A percentile compares a stretch with the other conserved stretches of the same genome.
phyloP scores from a whole-genome alignment of 1,140 invertebrate species.

The Drosophila asahinai region DNA sequence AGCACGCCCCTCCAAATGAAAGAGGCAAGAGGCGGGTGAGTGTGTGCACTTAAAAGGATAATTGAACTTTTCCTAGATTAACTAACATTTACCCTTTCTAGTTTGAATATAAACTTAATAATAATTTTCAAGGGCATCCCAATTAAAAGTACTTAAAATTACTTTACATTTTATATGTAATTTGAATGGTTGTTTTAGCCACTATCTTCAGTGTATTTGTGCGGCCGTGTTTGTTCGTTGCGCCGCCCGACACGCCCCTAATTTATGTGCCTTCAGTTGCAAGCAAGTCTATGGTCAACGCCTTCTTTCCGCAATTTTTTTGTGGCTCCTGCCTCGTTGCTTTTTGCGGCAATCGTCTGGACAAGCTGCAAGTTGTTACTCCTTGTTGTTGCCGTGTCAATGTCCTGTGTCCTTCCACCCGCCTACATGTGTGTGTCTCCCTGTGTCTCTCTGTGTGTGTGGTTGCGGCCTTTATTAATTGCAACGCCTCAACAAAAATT shows the following conservation, averaged over 20 bases:
- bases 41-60: neutral
- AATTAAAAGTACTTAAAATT: neutral
- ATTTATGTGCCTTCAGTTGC: slow-evolving; percentile 80
- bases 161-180: neutral
- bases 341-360: slow-evolving; percentile 39
- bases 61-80: neutral
- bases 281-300: slow-evolving; percentile 67
- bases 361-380: slow-evolving; percentile 44
- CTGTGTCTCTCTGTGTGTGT: slow-evolving; percentile 9
- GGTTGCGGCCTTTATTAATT: slow-evolving; percentile 76
- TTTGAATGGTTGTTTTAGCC: neutral
- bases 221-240: slow-evolving; percentile 25
- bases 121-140: neutral
- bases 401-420: slow-evolving; percentile 59
- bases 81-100: neutral
- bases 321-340: slow-evolving; percentile 27
- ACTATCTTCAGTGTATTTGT: slow-evolving; percentile 14
- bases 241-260: slow-evolving; percentile 66
- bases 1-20: slow-evolving; percentile 26
- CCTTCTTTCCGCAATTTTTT: slow-evolving; percentile 61
- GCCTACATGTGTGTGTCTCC: neutral
- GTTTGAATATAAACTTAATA: too few species aligned
- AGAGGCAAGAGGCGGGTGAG: slow-evolving; percentile 4
- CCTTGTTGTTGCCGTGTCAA: slow-evolving; percentile 60
- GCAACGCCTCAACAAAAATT: slow-evolving; percentile 78